phyloP scores from a whole-genome alignment of 1,140 invertebrate species.

The Lasioglossum baleicum region DNA sequence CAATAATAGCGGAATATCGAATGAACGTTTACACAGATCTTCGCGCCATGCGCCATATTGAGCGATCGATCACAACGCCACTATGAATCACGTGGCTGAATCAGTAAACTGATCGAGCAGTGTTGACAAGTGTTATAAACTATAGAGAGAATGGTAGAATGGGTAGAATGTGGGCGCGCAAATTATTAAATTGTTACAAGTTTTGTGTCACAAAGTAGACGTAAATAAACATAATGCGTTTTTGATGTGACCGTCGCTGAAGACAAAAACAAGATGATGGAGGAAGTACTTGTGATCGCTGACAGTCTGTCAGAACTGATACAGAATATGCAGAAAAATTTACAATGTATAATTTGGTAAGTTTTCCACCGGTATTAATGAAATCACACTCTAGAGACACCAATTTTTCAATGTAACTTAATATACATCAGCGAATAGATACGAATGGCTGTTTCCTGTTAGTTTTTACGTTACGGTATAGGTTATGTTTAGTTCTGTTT shows the following conservation, averaged over 20 bases:
- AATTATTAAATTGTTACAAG: background rate
- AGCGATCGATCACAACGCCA: constrained; percentile 16
- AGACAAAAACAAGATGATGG: background rate
- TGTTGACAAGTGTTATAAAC: background rate
- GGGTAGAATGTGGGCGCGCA: no score
- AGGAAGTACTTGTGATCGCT: constrained; percentile 6
- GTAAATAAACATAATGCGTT: background rate
- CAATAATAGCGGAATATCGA: no score
- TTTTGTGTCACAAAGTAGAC: background rate
- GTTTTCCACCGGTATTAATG: background rate
- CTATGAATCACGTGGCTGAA: background rate
- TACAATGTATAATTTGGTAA: constrained; percentile 63
- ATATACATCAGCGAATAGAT: background rate
- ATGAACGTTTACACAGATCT: no score
- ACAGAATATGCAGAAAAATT: constrained; percentile 34
- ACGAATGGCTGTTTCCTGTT: no score
- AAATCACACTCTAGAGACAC: background rate
- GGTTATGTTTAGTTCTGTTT: background rate
- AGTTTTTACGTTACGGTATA: background rate
- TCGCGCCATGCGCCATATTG: background rate
- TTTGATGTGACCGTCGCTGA: background rate
- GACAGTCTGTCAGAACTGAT: constrained; percentile 29
- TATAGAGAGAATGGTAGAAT: background rate
- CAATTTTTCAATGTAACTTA: background rate
- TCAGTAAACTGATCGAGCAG: background rate